Percentiles rank a stretch among this genome's conserved stretches.
Evolutionary conservation across 2,888 invertebrate species (phyloP).

Genomic region (Plagodis dolabraria): DNA sequence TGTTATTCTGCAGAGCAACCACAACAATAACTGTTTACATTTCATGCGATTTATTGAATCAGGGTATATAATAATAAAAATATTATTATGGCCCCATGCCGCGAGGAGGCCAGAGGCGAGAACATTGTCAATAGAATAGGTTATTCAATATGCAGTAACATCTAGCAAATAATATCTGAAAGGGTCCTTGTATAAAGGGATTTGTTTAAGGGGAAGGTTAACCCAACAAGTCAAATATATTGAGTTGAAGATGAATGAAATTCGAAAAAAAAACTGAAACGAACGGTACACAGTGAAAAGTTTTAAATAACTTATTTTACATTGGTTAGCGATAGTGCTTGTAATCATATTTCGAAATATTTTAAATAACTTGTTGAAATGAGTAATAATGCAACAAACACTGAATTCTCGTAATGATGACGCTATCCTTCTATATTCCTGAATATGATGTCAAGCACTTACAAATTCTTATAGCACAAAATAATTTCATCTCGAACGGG

Average conservation of each 20-base stretch:
- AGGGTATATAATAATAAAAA: constrained; percentile 18
- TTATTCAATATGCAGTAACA: constrained; percentile 48
- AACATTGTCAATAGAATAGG: constrained; percentile 42
- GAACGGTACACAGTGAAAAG: no score
- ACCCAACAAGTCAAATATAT: neutral
- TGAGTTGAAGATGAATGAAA: neutral
- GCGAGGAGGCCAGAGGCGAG: constrained; percentile 32
- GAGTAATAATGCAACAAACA: no score
- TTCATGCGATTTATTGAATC: constrained; percentile 11
- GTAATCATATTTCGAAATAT: no score
- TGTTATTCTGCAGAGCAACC: neutral
- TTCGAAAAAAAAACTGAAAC: no score
- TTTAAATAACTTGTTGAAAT: no score
- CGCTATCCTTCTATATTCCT: no score
- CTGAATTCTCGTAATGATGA: no score
- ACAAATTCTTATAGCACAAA: no score
- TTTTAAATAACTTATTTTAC: no score
- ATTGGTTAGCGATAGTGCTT: no score
- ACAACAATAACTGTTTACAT: constrained; percentile 8
- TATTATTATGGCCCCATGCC: constrained; percentile 11
- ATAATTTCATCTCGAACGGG: no score
- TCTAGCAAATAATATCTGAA: constrained; percentile 37
- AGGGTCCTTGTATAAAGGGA: constrained; percentile 33
- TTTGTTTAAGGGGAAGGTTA: constrained; percentile 35
- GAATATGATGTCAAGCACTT: no score